phyloP scores from a whole-genome alignment of 2,888 invertebrate genomes.

The Melikaiella ostensackeni region DNA sequence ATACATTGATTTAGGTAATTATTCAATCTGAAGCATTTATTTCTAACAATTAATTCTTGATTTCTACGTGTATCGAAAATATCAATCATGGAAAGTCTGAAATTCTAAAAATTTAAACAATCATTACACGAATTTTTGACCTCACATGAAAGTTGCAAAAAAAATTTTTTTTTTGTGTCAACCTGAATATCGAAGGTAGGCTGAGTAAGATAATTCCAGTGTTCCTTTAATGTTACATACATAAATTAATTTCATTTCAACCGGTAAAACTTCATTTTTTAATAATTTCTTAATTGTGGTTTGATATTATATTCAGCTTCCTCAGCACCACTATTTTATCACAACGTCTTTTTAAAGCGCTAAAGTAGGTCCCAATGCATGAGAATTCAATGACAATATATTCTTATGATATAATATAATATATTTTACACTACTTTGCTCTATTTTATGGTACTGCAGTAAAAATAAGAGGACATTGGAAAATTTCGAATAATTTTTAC shows the following conservation, averaged over 20 bases:
- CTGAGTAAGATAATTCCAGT: background rate
- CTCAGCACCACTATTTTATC: constrained; percentile 13
- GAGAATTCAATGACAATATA: constrained; percentile 11
- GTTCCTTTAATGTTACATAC: background rate
- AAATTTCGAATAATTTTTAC: background rate
- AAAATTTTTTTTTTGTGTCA: no score
- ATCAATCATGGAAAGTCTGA: background rate
- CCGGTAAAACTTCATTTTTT: background rate
- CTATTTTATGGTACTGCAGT: background rate
- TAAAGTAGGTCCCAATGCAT: constrained; percentile 8
- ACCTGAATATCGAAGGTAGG: background rate
- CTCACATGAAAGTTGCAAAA: no score
- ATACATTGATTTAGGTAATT: background rate
- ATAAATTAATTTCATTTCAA: no score
- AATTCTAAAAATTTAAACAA: background rate
- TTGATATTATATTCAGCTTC: constrained; percentile 12
- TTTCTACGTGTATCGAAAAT: constrained; percentile 4
- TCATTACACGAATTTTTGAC: background rate
- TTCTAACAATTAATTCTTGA: constrained; percentile 14
- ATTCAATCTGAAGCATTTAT: background rate
- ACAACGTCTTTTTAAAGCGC: constrained; percentile 1
- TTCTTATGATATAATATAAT: background rate
- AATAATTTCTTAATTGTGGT: background rate
- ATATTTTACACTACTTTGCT: constrained; percentile 3
- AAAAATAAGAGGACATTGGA: background rate